Conservation (phyloP, 2,888 invertebrate genomes). For the Halictus quadricinctus region DNA sequence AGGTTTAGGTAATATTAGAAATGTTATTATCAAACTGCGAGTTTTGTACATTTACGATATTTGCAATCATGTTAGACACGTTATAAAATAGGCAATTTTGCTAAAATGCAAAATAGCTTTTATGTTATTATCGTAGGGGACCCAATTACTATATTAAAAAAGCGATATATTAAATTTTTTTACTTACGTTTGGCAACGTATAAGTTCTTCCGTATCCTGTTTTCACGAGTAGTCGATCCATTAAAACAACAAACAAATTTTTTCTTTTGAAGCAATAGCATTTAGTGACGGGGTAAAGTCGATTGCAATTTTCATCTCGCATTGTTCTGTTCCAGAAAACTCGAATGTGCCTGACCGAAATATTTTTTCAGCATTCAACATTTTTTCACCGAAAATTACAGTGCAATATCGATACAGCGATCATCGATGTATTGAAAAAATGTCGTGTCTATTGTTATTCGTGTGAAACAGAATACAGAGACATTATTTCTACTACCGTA, state of each 20-base stretch:
- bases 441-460: background rate
- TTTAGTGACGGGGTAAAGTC: background rate
- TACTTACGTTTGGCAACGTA: background rate
- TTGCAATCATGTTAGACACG: too few species aligned
- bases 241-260: background rate
- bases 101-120: too few species aligned
- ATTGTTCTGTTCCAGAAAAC: background rate
- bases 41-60: too few species aligned
- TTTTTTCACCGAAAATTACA: background rate
- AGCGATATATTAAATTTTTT: too few species aligned
- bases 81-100: too few species aligned
- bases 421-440: background rate
- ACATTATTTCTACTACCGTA: background rate
- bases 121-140: too few species aligned
- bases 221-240: background rate
- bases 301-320: conserved; percentile 3
- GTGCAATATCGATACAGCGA: background rate
- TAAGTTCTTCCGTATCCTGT: background rate
- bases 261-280: background rate
- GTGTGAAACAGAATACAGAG: background rate
- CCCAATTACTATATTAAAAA: too few species aligned
- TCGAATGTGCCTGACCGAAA: conserved; percentile 9
- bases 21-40: too few species aligned
- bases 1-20: too few species aligned
- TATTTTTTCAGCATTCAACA: background rate